Base-by-base conservation (phyloP, 2,888 invertebrate species). In the Elmis aenea region DNA sequence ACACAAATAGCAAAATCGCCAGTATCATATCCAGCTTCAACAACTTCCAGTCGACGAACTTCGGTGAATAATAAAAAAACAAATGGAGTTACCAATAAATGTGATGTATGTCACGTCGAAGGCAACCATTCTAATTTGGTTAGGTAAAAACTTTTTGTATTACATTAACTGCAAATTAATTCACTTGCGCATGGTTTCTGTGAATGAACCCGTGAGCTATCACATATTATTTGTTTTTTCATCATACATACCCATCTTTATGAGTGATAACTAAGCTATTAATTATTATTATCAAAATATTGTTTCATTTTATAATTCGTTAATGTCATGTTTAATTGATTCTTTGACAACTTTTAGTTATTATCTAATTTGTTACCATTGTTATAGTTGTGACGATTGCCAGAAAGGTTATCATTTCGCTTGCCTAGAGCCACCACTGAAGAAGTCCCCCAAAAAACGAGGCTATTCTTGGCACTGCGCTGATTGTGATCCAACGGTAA, bases 391-490 rank as follows among this genome's bases (percentile, higher is more conserved):
- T 67, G 93, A 94, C 69, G 90, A 89, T 64, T 95, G 95, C 67
- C 76, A 76, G 59, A 85, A 87, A 61, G 81, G 85, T 54, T 95
- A 90, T 70, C 95, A 95, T 70, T 93, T 94, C 66, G 81, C 81
- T 42, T 95, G 95, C 67, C 73, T 95, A 56, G 89, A 92, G 67
- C 95, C 95, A 29, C 95, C 95, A 8, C 75, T 92, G 8, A 93
- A 90, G 68, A 92, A 92, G 67, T 86, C 91, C 40, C 94, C 94
- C 1, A 94, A 94, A 73, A 83, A 85, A 57, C 80, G 92, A 33
- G 93, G 94, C 16, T 94, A 93, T 64, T 89, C 89, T 8, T 94
- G 94, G 94, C 91, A 90, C 67, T 94, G 94, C 69, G 91, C 90
- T 30, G 90, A 91, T 66, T 94, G 94, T 74, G 93, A 93, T 73